These are phyloP conservation scores for Aulostomus chinensis DNA, from an alignment of 2,797 vertebrate genomes.

Conservation along the genomic window DNA sequence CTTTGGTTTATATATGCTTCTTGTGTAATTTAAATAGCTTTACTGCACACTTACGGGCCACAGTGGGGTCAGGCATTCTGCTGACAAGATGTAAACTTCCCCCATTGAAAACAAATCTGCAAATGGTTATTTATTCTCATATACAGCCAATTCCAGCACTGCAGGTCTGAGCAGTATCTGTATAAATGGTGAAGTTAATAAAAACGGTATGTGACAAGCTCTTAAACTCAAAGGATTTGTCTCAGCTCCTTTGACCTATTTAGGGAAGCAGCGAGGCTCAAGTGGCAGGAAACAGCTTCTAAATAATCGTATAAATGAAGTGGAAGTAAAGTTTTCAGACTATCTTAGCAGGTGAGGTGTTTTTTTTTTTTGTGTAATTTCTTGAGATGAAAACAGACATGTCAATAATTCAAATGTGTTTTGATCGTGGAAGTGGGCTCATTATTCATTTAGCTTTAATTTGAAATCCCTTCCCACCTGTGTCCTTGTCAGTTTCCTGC, in stretches of 20 bases:
- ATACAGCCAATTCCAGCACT: slow-evolving; percentile 40
- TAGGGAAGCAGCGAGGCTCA: neutral
- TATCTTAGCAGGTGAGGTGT: too few species aligned
- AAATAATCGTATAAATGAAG: too few species aligned
- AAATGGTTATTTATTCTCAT: slow-evolving; percentile 52
- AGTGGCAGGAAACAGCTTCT: too few species aligned
- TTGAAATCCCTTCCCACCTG: too few species aligned
- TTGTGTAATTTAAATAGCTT: slow-evolving; percentile 45
- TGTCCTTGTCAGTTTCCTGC: too few species aligned
- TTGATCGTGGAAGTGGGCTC: too few species aligned
- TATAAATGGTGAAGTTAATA: slow-evolving; percentile 27
- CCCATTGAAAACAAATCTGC: slow-evolving; percentile 44
- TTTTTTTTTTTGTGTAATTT: too few species aligned
- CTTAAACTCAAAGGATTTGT: slow-evolving; percentile 35
- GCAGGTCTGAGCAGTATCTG: slow-evolving; percentile 17
- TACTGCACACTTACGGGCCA: slow-evolving; percentile 22
- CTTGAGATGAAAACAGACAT: too few species aligned
- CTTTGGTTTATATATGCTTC: slow-evolving; percentile 9
- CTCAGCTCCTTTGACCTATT: slow-evolving; percentile 21
- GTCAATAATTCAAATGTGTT: too few species aligned
- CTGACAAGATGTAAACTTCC: slow-evolving; percentile 49
- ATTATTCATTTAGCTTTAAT: too few species aligned
- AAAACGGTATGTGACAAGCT: slow-evolving; percentile 29
- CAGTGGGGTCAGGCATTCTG: slow-evolving; percentile 42
- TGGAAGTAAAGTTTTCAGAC: too few species aligned